Evolutionary conservation across 2,113 vertebrate genomes (phyloP), one percentile per base, ranked within the genome.

Genomic region (Sisor rabdophorus): DNA sequence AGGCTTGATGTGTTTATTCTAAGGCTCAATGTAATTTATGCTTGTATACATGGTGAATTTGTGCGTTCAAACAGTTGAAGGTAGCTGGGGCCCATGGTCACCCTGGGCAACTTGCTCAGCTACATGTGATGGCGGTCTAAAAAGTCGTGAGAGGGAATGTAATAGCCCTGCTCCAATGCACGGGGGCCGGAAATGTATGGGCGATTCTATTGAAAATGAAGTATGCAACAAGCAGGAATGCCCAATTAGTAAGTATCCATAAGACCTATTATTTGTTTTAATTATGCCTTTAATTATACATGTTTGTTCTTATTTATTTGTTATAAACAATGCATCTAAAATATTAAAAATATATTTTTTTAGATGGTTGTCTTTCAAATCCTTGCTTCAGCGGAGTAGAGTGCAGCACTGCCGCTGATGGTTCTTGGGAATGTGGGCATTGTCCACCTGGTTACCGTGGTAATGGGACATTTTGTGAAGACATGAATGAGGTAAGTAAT

Each of bases 1-100:
- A 36, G 82, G 56, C 20, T 22, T 71, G 22, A 44, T 15, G 80
- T 75, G 28, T 53, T 24, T 44, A 73, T 26, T 58, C 4, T 59
- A n/a, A 47, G 26, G 50, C 32, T 47, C 8, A 26, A 16, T 36
- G 9, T 32, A 50, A 32, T 36, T 52, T 22, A 59, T 28, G 52
- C 19, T 53, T 28, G 52, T 75, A n/a, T 44, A 26, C 20, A 8
- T 65, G 32, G 7, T 65, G 3, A 75, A 30, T 48, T 36, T 79
- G 32, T 79, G 56, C 40, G 77, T 58, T 50, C 59, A 79, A 53
- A 4, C 75, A 98, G 97, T 98, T 32, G 91, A 95, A 0, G 97
- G 97, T 71, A 92, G 92, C 71, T 99, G 96, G 96, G 93, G 94
- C 11, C 86, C 93, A 64, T 99, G 97, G 97, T 95, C 92, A 10